A percentile compares a stretch with the other conserved stretches of the same genome.
Evolutionary conservation across 2,888 invertebrate genomes (phyloP).

Genomic region (Seladonia tumulorum): DNA sequence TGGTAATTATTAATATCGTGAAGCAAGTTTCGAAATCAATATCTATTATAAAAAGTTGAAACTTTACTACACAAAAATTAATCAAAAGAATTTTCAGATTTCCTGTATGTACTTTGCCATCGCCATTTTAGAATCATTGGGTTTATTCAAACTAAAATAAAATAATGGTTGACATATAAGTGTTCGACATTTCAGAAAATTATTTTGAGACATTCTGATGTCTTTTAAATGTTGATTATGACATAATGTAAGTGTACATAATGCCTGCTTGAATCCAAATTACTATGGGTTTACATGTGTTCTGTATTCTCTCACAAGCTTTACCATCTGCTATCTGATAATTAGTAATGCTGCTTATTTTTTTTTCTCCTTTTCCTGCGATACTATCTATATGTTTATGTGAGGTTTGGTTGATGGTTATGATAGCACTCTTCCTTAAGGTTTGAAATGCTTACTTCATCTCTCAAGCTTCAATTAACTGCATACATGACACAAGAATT

Average conservation of each 20-base stretch:
- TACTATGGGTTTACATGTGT: slow-evolving; percentile 2
- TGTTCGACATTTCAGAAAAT: neutral
- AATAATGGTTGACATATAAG: neutral
- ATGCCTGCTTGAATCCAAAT: slow-evolving; percentile 7
- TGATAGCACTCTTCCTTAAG: neutral
- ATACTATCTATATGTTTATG: neutral
- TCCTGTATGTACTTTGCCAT: neutral
- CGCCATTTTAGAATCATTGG: no score
- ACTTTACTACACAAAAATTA: neutral
- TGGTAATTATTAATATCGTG: no score
- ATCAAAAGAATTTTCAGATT: neutral
- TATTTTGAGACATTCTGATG: neutral
- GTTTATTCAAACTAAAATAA: neutral
- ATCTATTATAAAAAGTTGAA: neutral
- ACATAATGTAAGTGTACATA: neutral
- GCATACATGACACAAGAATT: neutral
- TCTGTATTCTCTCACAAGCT: neutral
- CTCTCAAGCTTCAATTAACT: neutral
- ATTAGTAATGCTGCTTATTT: slow-evolving; percentile 10
- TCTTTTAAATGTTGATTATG: neutral
- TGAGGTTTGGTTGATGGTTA: neutral
- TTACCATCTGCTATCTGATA: neutral
- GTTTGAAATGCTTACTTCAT: slow-evolving; percentile 19
- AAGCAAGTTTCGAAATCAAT: no score
- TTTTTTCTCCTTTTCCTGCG: neutral